Conservation (phyloP, 2,113 vertebrate genomes). For the Mastomys natalensis region DNA sequence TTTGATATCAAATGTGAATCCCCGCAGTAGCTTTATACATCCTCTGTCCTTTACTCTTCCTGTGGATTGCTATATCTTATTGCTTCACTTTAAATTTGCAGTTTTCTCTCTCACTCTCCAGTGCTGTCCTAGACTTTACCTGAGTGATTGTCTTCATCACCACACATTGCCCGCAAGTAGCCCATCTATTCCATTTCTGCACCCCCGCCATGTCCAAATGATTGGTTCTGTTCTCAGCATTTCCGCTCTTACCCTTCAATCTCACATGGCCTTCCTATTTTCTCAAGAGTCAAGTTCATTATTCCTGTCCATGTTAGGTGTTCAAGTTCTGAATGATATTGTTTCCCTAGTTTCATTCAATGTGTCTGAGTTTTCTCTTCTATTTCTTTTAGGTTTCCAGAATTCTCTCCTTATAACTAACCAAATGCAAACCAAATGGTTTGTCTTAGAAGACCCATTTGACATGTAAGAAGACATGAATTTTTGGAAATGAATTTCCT, state of each 20-base stretch:
- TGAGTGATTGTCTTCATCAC: conserved; percentile 29
- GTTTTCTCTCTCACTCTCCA: not conserved
- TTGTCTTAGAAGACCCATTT: conserved; percentile 12
- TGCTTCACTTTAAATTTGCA: conserved; percentile 51
- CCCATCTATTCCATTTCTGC: conserved; percentile 30
- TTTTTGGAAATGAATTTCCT: not conserved
- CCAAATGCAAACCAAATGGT: not conserved
- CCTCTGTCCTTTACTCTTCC: conserved; percentile 41
- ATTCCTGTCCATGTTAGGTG: not conserved
- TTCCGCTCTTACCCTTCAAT: conserved; percentile 50
- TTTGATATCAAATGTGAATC: conserved; percentile 37
- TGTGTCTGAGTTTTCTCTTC: not conserved
- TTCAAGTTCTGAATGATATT: not conserved
- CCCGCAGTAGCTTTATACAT: not conserved
- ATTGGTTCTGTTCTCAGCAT: not conserved
- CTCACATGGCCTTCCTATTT: not conserved
- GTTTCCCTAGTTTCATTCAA: not conserved
- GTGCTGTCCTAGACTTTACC: not conserved
- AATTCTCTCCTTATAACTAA: conserved; percentile 42
- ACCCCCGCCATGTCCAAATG: not conserved
- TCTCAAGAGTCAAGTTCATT: not conserved
- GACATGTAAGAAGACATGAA: not conserved
- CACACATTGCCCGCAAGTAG: not conserved
- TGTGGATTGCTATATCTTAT: not conserved
- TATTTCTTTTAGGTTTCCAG: not conserved